These are phyloP conservation scores for Pseudococcus jackbeardsleyi DNA, from an alignment of 2,888 invertebrate genomes.

Conservation along the genomic window DNA sequence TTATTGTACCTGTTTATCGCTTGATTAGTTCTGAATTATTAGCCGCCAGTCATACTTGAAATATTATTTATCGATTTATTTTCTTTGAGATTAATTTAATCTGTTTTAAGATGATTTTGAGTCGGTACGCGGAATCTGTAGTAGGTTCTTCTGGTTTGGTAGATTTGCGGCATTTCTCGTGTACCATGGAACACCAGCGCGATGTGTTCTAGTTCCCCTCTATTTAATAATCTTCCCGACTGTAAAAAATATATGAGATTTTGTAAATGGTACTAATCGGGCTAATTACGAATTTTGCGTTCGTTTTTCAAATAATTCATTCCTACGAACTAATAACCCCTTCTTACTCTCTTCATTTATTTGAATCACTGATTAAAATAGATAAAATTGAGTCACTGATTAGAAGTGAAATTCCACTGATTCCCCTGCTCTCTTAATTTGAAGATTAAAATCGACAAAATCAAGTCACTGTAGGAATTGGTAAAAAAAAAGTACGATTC, in stretches of 20 bases:
- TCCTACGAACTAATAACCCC: too few relatives aligned
- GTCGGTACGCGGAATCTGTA: constrained; percentile 56
- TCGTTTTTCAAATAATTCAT: background rate
- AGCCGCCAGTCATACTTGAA: background rate
- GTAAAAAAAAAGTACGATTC: too few relatives aligned
- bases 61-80: background rate
- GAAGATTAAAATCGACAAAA: too few relatives aligned
- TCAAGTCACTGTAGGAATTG: too few relatives aligned
- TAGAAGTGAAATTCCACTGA: too few relatives aligned
- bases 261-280: background rate
- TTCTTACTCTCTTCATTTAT: too few relatives aligned
- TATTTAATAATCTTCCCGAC: constrained; percentile 37
- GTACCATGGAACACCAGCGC: constrained; percentile 65
- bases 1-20: too few relatives aligned
- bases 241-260: background rate
- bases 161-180: constrained; percentile 61
- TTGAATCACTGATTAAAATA: too few relatives aligned
- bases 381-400: too few relatives aligned
- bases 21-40: background rate
- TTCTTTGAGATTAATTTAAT: background rate
- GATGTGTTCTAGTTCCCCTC: constrained; percentile 60
- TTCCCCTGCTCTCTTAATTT: too few relatives aligned
- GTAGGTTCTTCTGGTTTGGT: constrained; percentile 63
- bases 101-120: background rate
- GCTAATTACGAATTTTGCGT: background rate